Base-by-base conservation (phyloP, 1,140 invertebrate genomes). In the Caenorhabditis inopinata region DNA sequence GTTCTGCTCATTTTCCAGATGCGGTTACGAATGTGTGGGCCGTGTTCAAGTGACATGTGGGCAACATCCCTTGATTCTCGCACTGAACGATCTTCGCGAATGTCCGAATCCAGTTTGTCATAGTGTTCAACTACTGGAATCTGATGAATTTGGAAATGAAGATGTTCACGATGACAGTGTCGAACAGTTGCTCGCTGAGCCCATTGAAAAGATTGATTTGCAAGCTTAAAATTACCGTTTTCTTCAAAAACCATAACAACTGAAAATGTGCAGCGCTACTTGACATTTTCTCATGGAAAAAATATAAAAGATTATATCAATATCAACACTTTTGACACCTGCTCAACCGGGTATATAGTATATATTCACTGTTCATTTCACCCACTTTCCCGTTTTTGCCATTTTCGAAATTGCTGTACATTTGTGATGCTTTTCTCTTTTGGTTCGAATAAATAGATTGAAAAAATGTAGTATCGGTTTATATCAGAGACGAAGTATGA, bases 31-130 rank as follows among this genome's bases (percentile, higher is more conserved):
- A 47, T 74, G 78, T 27, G 16, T 74, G 18, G 78, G 78, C 16
- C 78, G 78, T 48, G 46, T 79, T 23, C 27, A 46, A 27, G 51
- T 38, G 5, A 58, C 38, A 2, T 79, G 78, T 21, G 45, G 32
- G 3, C 38, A 48, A 16, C 78, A 79, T 62, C 78, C 78, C 7
- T 1, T 79, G 53, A 73, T 38, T 21, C 46, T 79, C 6, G 32
- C 58, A 21, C 51, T 79, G 21, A 79, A 68, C 38, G 78, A 79
- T 74, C 58, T 74, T 23, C 62, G 53, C 29, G 53, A 49, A 47
- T 79, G 78, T 21, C 58, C 78, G 6, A 79, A 79, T 51, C 42
- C 78, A 29, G 42, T 79, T 1, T 79, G 78, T 35, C 58, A 62
- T 25, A 73, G 53, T 25, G 32, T 74, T 25, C 78, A 79, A 21